Percentiles rank a stretch among this genome's conserved stretches.
phyloP scores from a whole-genome alignment of 2,113 vertebrate species.

The Martes martes region DNA sequence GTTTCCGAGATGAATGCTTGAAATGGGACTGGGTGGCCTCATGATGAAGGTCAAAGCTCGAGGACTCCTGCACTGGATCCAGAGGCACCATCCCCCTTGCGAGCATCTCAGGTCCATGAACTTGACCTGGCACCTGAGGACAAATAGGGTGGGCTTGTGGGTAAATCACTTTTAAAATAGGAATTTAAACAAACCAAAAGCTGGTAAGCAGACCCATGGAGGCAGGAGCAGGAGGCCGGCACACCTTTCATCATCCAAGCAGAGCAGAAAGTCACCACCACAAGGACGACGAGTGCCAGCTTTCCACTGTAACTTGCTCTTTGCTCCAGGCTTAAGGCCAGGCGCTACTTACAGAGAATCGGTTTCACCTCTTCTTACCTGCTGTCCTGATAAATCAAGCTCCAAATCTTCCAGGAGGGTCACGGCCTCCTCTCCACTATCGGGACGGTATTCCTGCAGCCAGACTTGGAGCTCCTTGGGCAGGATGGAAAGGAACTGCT shows the following conservation, averaged over 20 bases:
- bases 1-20: constrained; percentile 71
- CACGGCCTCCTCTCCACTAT: constrained; percentile 73
- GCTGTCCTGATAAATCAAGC: constrained; percentile 71
- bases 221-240: background rate
- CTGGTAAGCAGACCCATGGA: background rate
- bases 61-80: constrained; percentile 70
- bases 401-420: constrained; percentile 74
- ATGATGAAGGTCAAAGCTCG: constrained; percentile 63
- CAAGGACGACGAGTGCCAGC: background rate
- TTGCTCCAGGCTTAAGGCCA: background rate
- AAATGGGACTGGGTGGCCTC: constrained; percentile 62
- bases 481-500: constrained; percentile 74
- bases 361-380: constrained; percentile 51
- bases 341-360: background rate
- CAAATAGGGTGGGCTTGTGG: background rate
- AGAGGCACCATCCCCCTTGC: constrained; percentile 68
- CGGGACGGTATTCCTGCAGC: constrained; percentile 74
- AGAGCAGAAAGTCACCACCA: background rate
- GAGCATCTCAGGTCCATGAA: constrained; percentile 76
- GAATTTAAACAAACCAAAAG: constrained; percentile 12
- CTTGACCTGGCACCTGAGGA: constrained; percentile 73
- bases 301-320: background rate
- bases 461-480: constrained; percentile 74
- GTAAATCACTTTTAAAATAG: constrained; percentile 28
- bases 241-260: background rate